phyloP scores from a whole-genome alignment of 2,113 vertebrate genomes.

The Triplophysa rosa region DNA sequence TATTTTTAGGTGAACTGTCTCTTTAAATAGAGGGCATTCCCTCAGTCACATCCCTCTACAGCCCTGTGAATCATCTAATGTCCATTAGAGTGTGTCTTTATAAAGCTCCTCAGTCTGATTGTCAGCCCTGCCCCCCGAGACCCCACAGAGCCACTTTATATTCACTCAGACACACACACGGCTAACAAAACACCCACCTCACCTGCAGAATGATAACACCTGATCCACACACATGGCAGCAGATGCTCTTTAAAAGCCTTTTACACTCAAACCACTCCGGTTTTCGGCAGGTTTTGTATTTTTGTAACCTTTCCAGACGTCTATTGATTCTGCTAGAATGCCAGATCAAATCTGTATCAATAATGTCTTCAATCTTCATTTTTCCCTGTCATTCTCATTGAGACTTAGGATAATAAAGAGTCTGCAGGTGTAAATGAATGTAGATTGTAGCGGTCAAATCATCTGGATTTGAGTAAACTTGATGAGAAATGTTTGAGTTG shows the following conservation, averaged over 20 bases:
- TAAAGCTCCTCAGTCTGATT: neutral
- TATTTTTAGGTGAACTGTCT: neutral
- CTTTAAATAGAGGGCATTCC: neutral
- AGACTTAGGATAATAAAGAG: too few species aligned
- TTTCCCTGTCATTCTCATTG: too few species aligned
- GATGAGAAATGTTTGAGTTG: too few species aligned
- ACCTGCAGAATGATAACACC: conserved; percentile 4
- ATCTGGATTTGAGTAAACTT: too few species aligned
- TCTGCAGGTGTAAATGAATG: too few species aligned
- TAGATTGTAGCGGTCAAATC: too few species aligned
- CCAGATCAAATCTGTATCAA: too few species aligned
- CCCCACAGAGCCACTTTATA: conserved; percentile 34
- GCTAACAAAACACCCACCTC: conserved; percentile 11
- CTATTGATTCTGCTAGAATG: neutral
- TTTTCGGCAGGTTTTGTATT: too few species aligned
- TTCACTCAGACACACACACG: conserved; percentile 38
- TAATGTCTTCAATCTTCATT: too few species aligned
- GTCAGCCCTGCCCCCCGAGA: conserved; percentile 7
- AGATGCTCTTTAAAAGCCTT: neutral
- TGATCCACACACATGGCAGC: neutral
- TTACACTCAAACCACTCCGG: too few species aligned
- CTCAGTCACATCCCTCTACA: neutral
- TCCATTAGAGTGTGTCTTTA: neutral
- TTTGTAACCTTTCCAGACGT: neutral
- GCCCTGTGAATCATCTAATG: conserved; percentile 20